Conservation (phyloP, 2,797 vertebrate species). For the Dipus sagitta region DNA sequence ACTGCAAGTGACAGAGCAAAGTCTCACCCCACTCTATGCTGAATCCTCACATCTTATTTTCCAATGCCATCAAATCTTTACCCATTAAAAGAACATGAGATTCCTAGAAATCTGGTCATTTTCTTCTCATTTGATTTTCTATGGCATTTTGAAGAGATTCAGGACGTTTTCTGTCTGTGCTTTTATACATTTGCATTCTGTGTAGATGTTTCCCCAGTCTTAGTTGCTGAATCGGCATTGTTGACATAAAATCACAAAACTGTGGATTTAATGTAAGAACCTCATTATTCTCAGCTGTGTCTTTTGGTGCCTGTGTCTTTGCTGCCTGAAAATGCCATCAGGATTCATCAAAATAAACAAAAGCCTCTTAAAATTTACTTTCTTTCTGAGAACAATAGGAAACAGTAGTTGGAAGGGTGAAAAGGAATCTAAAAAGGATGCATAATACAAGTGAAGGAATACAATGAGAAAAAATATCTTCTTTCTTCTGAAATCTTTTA, state of each 20-base stretch:
- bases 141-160: neutral
- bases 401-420: neutral
- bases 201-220: slow-evolving; percentile 23
- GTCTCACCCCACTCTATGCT: neutral
- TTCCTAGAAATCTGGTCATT: slow-evolving; percentile 38
- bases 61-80: neutral
- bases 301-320: slow-evolving; percentile 38
- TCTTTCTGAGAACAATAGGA: slow-evolving; percentile 57
- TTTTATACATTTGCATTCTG: slow-evolving; percentile 71
- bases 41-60: slow-evolving; percentile 55
- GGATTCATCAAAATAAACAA: slow-evolving; percentile 74
- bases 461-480: neutral
- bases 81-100: slow-evolving; percentile 25
- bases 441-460: neutral
- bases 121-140: slow-evolving; percentile 49
- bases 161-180: slow-evolving; percentile 14
- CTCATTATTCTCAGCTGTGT: slow-evolving; percentile 78
- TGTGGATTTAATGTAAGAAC: slow-evolving; percentile 76
- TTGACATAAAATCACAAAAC: slow-evolving; percentile 70
- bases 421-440: slow-evolving; percentile 19
- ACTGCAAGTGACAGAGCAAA: slow-evolving; percentile 54
- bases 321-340: slow-evolving; percentile 66
- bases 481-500: neutral
- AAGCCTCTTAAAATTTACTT: slow-evolving; percentile 69
- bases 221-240: slow-evolving; percentile 76